Conservation (phyloP, 1,140 invertebrate genomes). For the Danaus melanippus region DNA sequence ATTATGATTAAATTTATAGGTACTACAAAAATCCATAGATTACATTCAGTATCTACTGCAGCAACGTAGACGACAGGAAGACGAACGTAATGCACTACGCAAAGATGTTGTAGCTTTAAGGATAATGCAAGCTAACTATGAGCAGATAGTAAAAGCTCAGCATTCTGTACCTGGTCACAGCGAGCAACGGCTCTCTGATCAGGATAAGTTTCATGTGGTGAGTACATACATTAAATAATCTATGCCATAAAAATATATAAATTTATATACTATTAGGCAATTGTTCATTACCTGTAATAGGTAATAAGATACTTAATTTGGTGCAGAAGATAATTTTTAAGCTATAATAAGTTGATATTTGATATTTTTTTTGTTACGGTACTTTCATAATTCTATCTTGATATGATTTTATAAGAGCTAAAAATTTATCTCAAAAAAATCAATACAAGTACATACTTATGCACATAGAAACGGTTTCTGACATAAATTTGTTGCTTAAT, state of each 20-base stretch:
- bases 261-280: too few relatives aligned
- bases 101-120: conserved; percentile 95
- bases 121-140: conserved; percentile 95
- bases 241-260: background rate
- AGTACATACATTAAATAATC: conserved; percentile 34
- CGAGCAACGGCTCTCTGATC: conserved; percentile 90
- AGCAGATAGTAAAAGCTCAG: conserved; percentile 96
- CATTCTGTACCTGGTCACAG: conserved; percentile 92
- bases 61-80: conserved; percentile 94
- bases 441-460: too few relatives aligned
- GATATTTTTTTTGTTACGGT: too few relatives aligned
- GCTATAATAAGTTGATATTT: too few relatives aligned
- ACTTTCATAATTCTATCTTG: too few relatives aligned
- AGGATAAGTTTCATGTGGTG: conserved; percentile 97
- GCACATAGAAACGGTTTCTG: too few relatives aligned
- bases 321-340: too few relatives aligned
- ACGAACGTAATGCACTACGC: conserved; percentile 90
- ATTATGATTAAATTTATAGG: conserved; percentile 11
- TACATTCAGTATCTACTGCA: conserved; percentile 92
- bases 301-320: too few relatives aligned
- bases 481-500: too few relatives aligned
- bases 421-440: too few relatives aligned
- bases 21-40: conserved; percentile 93
- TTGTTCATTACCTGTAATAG: too few relatives aligned
- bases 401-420: too few relatives aligned